Evolutionary conservation across 2,888 invertebrate species (phyloP).

Genomic region (Leptarthrus brevirostris): DNA sequence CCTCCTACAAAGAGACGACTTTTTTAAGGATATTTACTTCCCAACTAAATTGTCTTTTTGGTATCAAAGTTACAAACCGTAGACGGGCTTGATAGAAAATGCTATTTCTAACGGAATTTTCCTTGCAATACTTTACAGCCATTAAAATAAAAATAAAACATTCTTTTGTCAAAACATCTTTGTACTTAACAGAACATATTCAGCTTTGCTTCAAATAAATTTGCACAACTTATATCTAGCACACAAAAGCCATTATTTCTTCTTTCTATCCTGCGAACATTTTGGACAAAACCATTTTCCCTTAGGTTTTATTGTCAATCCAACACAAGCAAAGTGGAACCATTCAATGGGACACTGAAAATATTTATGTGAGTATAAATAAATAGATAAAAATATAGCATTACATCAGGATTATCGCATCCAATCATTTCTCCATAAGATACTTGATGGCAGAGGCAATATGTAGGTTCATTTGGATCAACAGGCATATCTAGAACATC

Average conservation of each 20-base stretch:
- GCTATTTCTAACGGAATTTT: too few relatives aligned
- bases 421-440: slow-evolving; percentile 96
- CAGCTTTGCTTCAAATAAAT: not conserved
- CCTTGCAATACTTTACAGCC: too few relatives aligned
- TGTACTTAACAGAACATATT: not conserved
- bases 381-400: slow-evolving; percentile 41
- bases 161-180: not conserved
- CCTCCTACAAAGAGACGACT: too few relatives aligned
- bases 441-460: slow-evolving; percentile 97
- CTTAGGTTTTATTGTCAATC: slow-evolving; percentile 86
- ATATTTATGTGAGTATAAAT: too few relatives aligned
- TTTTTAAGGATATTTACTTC: too few relatives aligned
- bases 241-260: slow-evolving; percentile 71
- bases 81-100: too few relatives aligned
- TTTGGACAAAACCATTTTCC: slow-evolving; percentile 96
- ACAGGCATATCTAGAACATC: slow-evolving; percentile 92
- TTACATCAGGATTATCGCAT: slow-evolving; percentile 85
- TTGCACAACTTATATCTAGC: not conserved
- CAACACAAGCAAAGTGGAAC: slow-evolving; percentile 94
- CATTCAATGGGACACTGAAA: slow-evolving; percentile 84
- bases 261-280: slow-evolving; percentile 84
- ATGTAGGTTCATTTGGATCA: slow-evolving; percentile 98
- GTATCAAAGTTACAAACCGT: too few relatives aligned
- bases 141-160: slow-evolving; percentile 3
- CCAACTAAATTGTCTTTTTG: too few relatives aligned